Evolutionary conservation across 2,113 vertebrate species (phyloP), one percentile per base, ranked within the genome.

Genomic region (Tyto alba): DNA sequence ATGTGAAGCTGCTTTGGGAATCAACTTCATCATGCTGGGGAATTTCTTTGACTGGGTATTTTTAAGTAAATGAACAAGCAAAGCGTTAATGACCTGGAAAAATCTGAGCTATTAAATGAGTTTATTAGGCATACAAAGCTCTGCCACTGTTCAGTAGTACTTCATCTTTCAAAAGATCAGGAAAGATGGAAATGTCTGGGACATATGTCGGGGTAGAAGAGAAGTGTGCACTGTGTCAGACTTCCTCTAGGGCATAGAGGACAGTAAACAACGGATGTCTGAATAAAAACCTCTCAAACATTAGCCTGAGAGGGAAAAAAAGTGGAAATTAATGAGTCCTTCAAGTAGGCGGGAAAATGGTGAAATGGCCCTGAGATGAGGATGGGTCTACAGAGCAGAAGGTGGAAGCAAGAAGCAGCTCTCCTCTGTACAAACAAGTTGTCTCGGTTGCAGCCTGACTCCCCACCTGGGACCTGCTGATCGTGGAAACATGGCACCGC

Each of bases 401-500:
- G 41, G 9, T 71, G 66, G 55, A n/a, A 52, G 56, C 68, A 74
- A 74, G 29, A 20, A 74, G 23, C 34, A 64, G 9, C 36, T 75
- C 26, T 67, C 21, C 56, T 43, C 50, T 25, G 4, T 2, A 38
- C 11, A 14, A 86, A 45, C 5, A 48, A 52, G 34, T 77, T 16
- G 2, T 26, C 63, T 69, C 48, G 9, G 11, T 12, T 66, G 48
- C 36, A 85, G 57, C 50, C 53, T 25, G 18, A 27, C 8, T 73
- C 18, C 63, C 17, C 52, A n/a, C 13, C 50, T 94, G 64, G 41
- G 30, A 83, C 43, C 43, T 78, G 78, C 74, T 85, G 66, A 7
- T 40, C 0, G 0, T 56, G 66, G 64, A 68, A 75, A 57, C 6
- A 15, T 3, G 55, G 17, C 66, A 23, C 47, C 2, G 2, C 38